These are phyloP conservation scores for Melolontha melolontha DNA, from an alignment of 2,888 invertebrate species.

Conservation along the genomic window DNA sequence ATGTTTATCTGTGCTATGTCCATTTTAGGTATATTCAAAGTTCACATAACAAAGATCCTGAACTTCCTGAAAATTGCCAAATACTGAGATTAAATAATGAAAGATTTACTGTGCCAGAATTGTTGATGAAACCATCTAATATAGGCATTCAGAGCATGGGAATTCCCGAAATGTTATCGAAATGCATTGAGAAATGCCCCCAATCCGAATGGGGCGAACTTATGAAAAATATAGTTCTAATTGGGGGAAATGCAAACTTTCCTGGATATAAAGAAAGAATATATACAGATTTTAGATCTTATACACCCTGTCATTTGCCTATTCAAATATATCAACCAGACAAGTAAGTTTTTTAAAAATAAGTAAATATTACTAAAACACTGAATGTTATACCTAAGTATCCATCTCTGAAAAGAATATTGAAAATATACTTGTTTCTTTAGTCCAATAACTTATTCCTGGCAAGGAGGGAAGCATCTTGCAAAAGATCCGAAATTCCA, in stretches of 20 bases:
- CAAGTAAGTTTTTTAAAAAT: too few relatives aligned
- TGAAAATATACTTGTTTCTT: constrained; percentile 39
- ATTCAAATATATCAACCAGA: constrained; percentile 79
- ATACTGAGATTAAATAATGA: constrained; percentile 91
- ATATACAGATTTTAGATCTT: constrained; percentile 80
- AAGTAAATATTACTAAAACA: constrained; percentile 9
- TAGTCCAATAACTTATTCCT: constrained; percentile 87
- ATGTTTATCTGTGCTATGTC: background rate
- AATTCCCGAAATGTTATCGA: constrained; percentile 87
- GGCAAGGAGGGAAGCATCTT: constrained; percentile 88
- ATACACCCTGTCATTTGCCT: constrained; percentile 82
- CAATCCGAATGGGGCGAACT: constrained; percentile 81
- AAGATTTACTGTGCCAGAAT: constrained; percentile 93
- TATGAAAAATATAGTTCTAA: constrained; percentile 84
- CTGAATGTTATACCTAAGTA: background rate
- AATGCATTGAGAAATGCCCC: constrained; percentile 81
- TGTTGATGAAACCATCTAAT: constrained; percentile 94
- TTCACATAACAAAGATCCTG: constrained; percentile 51
- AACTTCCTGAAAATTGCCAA: constrained; percentile 69
- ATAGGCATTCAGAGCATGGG: constrained; percentile 94
- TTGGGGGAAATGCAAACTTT: constrained; percentile 85
- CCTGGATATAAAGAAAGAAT: constrained; percentile 86
- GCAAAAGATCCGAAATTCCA: constrained; percentile 81
- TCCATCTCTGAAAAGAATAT: background rate
- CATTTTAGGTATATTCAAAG: constrained; percentile 58